Base-by-base conservation (phyloP, 1,140 invertebrate species). In the Babylonia areolata region DNA sequence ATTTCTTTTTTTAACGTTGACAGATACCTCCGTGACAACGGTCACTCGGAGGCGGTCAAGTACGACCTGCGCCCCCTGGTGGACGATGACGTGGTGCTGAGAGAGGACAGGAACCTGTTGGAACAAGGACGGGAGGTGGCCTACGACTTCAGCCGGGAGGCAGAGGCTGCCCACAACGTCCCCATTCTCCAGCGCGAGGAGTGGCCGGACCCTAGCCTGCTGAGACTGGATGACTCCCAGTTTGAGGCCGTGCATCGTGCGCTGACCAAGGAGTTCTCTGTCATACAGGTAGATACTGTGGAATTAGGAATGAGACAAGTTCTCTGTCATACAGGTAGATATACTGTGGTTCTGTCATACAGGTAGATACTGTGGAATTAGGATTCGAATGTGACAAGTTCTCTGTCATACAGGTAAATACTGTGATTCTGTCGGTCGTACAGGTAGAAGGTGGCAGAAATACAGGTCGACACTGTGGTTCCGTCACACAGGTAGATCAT, bases 211-310 rank as follows among this genome's bases (percentile, higher is more conserved):
- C 82, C 88, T 35, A 81, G 89, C 9, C 73, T 90, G 39, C 86
- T 94, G 9, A 87, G 90, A 84, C 73, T 95, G 31, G 94, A 96
- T 90, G 87, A 91, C 11, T 94, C 94, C 23, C 95, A 96, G 89
- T 91, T 89, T 81, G 86, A 91, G 83, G 95, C 95, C 2, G 85
- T 96, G 42, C 88, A 93, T 79, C 89, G 86, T 11, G 95, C 95
- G 15, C 89, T 96, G 3, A 94, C 93, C 40, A 94, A 93, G 82
- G 94, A 95, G 88, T 86, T 96, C 42, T 93, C 95, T 1, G 94
- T 98, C 1, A 97, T 98, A 88, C 97, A 98, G 95, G 96, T 80
- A 15, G 39, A 17, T 0, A 51, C 2, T 12, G 9, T 17, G 2
- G 46, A 12, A 17, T 17, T 12, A 17, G 17, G 9, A 51, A 51